A percentile compares a stretch with the other conserved stretches of the same genome.
Conservation (phyloP, 2,888 invertebrate species). For the Lasius fuliginosus region DNA sequence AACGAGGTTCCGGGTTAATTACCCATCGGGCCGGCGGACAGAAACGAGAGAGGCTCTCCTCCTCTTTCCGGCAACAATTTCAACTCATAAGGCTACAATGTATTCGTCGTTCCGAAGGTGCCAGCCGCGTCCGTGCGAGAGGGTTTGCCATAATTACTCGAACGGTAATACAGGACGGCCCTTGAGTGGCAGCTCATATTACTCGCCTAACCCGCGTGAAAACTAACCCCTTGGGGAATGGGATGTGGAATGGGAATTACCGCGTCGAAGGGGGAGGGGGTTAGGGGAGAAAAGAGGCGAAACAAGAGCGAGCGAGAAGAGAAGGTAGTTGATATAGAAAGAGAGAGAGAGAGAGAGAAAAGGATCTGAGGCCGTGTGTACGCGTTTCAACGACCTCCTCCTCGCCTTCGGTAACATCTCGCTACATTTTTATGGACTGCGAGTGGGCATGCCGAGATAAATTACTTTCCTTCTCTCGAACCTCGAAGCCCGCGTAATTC, state of each 20-base stretch:
- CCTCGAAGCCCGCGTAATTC: conserved; percentile 54
- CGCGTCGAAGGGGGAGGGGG: conserved; percentile 42
- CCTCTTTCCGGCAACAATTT: conserved; percentile 77
- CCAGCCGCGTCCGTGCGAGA: conserved; percentile 69
- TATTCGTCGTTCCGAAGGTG: conserved; percentile 70
- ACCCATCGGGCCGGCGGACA: conserved; percentile 60
- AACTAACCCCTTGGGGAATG: conserved; percentile 82
- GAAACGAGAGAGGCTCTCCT: conserved; percentile 57
- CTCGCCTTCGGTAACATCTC: conserved; percentile 60
- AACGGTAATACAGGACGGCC: conserved; percentile 82
- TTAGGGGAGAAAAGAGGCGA: conserved; percentile 50
- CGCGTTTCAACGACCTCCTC: conserved; percentile 68
- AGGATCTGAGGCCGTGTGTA: conserved; percentile 56
- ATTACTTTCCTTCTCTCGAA: conserved; percentile 55
- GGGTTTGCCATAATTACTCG: conserved; percentile 83
- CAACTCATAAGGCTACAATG: conserved; percentile 79
- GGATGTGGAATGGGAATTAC: conserved; percentile 75
- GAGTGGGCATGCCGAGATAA: conserved; percentile 56
- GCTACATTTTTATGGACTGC: conserved; percentile 58
- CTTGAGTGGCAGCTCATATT: conserved; percentile 85
- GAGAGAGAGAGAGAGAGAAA: conserved; percentile 65
- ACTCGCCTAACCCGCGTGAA: conserved; percentile 84
- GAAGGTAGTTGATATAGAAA: conserved; percentile 43
- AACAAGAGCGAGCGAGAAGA: conserved; percentile 40
- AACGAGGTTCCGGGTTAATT: conserved; percentile 60